A percentile compares a stretch with the other conserved stretches of the same genome.
These are phyloP conservation scores for Elanoides forficatus DNA, from an alignment of 2,113 vertebrate species.

Conservation along the genomic window DNA sequence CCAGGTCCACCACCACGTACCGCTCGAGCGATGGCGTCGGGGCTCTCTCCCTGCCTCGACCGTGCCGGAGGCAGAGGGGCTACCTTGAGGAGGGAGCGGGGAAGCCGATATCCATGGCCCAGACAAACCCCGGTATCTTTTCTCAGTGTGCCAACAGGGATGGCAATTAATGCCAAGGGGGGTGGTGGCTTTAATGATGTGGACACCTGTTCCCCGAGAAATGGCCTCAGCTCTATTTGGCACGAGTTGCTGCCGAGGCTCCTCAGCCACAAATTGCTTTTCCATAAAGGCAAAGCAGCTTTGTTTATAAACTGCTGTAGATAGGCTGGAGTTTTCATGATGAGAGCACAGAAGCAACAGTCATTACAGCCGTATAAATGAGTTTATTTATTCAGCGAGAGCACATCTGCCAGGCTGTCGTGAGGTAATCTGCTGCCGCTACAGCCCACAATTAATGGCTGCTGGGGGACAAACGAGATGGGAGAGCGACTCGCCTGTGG, in stretches of 20 bases:
- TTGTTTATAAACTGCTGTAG: conserved; percentile 69
- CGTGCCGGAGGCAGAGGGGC: rapidly evolving
- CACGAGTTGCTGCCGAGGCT: conserved; percentile 25
- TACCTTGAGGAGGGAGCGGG: not conserved
- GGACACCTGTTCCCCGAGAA: conserved; percentile 67
- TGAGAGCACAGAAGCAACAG: conserved; percentile 66
- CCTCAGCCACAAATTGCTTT: conserved; percentile 67
- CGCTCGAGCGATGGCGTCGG: rapidly evolving
- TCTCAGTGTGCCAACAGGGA: conserved; percentile 36
- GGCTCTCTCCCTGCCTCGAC: not conserved
- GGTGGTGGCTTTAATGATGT: conserved; percentile 56
- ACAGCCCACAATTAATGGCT: conserved; percentile 51
- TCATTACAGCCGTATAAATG: conserved; percentile 61
- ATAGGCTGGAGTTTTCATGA: conserved; percentile 65
- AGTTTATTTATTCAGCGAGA: conserved; percentile 67
- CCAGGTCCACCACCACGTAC: not conserved
- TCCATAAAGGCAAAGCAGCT: conserved; percentile 69
- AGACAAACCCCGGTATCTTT: conserved; percentile 26
- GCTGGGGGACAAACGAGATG: not conserved
- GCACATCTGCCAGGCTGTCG: conserved; percentile 59
- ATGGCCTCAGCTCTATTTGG: conserved; percentile 60
- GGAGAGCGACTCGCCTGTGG: rapidly evolving
- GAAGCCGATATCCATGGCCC: not conserved
- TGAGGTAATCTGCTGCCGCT: conserved; percentile 59
- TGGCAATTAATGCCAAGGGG: conserved; percentile 54